These are phyloP conservation scores for Ibidorhyncha struthersii DNA, from an alignment of 2,113 vertebrate genomes.

Conservation along the genomic window DNA sequence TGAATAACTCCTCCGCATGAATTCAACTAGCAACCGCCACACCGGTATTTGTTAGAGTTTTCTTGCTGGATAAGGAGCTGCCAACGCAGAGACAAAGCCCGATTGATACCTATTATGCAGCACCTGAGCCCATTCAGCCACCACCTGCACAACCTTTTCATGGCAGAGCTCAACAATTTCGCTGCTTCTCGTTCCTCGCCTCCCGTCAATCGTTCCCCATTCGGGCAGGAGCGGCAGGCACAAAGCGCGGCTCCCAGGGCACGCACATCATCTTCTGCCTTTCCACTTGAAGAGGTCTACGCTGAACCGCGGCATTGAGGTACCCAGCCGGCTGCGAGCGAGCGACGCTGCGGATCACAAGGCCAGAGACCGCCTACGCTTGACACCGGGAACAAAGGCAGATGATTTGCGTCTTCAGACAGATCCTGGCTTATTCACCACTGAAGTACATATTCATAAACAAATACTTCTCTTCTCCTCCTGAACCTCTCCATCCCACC, in stretches of 20 bases:
- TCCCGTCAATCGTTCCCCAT: not conserved
- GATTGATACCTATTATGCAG: conserved; percentile 14
- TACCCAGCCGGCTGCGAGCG: not conserved
- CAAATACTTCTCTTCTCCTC: not conserved
- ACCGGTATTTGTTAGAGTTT: not conserved
- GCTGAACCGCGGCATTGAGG: not conserved
- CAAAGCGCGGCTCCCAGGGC: not conserved
- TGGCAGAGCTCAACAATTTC: not conserved
- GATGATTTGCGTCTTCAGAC: not conserved
- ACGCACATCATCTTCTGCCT: not conserved
- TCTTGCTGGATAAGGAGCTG: not conserved
- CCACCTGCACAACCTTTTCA: conserved; percentile 71
- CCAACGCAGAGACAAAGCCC: not conserved
- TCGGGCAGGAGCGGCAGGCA: not conserved
- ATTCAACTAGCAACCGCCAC: not conserved
- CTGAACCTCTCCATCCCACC: not conserved
- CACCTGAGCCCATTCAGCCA: conserved; percentile 67
- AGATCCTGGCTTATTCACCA: not conserved
- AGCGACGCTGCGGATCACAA: not conserved
- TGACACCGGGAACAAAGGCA: not conserved
- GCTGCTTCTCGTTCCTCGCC: not conserved
- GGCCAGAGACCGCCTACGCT: not conserved
- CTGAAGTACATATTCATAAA: not conserved
- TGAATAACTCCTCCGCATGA: not conserved
- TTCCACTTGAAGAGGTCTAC: not conserved